Base-by-base conservation (phyloP, 2,888 invertebrate species). In the Bellardia pandia region DNA sequence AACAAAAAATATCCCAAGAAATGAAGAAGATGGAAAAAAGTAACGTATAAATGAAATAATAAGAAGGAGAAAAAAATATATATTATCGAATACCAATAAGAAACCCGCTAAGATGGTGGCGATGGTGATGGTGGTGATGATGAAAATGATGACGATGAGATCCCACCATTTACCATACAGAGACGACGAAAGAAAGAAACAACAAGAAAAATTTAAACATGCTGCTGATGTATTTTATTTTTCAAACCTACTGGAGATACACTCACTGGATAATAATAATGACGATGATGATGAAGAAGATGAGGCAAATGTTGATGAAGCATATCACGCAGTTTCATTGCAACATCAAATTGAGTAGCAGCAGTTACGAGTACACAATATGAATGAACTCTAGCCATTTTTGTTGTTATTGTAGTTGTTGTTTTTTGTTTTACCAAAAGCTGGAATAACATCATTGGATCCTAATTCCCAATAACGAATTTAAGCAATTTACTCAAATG, bases 401-500 rank as follows among this genome's bases (percentile, higher is more conserved):
- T 40, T 42, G 40, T n/a, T 37, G 2, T 11, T 45, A 11, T 9
- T 9, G 13, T 40, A 42, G 3, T 42, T 16, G 2, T 40, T 37
- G 6, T 68, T 66, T n/a, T n/a, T 53, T 53, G n/a, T n/a, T 16
- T n/a, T 14, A 2, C 40, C 40, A 69, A 30, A 69, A 86, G 76
- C 69, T 89, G 88, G 86, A 89, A 85, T 88, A 86, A 83, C 85
- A 87, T 81, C 81, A 91, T 91, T 91, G 91, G 91, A 91, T 91
- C 91, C 91, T 92, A 92, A 92, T 91, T 92, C 90, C 90, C 90
- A 92, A 92, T 91, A 93, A 93, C 92, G 92, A 92, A 92, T 92
- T 92, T 91, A 92, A 91, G 90, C 92, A 92, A 93, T 93, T 92
- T 92, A 92, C 92, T 91, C 91, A 93, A 92, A 93, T 92, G 91